phyloP scores from a whole-genome alignment of 2,113 vertebrate species.

The Procavia capensis region DNA sequence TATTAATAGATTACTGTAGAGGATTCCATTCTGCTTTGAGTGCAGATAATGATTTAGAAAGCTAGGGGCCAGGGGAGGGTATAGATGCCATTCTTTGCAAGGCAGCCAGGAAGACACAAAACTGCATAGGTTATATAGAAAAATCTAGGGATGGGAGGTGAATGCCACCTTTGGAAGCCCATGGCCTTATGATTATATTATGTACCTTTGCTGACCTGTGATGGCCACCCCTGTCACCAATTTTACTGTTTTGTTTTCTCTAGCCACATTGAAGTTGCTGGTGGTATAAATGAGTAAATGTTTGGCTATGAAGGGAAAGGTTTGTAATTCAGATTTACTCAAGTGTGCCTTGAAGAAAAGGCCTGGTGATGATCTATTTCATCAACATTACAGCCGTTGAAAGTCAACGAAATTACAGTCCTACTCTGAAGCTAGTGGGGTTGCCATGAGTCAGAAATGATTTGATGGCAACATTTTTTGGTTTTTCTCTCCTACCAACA shows the following conservation, averaged over 20 bases:
- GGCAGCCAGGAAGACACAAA: neutral
- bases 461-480: neutral
- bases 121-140: neutral
- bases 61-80: neutral
- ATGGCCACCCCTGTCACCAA: rapidly evolving
- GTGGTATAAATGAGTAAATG: neutral
- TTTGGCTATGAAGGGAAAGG: neutral
- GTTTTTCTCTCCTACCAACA: neutral
- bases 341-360: neutral
- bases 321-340: neutral
- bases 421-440: neutral
- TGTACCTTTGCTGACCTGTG: neutral
- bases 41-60: constrained; percentile 8
- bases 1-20: constrained; percentile 11
- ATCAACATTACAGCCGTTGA: neutral
- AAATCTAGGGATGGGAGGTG: neutral
- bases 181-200: neutral
- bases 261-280: neutral
- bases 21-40: neutral
- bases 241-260: neutral
- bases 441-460: neutral
- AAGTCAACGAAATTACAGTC: neutral
- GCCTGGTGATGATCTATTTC: neutral
- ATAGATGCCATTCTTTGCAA: neutral
- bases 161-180: neutral